Percentiles rank a stretch among this genome's conserved stretches.
Conservation (phyloP, 2,888 invertebrate species). For the Hartigia nigra region DNA sequence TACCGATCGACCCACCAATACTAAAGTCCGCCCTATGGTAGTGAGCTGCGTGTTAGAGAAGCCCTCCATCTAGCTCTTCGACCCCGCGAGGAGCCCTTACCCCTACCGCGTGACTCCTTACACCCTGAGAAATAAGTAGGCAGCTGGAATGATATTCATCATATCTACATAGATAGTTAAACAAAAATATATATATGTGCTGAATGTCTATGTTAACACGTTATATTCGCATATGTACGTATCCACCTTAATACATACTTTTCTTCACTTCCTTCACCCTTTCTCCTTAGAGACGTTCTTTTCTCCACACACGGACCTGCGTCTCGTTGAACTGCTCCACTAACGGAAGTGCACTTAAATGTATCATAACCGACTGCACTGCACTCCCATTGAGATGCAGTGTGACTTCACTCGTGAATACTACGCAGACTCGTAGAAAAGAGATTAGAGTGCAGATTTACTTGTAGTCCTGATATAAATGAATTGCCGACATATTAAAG, state of each 20-base stretch:
- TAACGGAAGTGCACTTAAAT: constrained; percentile 40
- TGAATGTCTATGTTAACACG: not conserved
- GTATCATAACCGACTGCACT: constrained; percentile 4
- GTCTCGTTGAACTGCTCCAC: constrained; percentile 29
- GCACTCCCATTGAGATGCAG: not conserved
- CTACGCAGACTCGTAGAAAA: not conserved
- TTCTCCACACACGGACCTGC: constrained; percentile 4
- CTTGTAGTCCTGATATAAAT: not conserved
- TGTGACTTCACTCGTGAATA: not conserved
- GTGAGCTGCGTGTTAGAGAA: not conserved
- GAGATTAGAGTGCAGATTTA: not conserved
- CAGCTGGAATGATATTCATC: not conserved
- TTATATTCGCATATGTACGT: not conserved
- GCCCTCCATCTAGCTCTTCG: not conserved
- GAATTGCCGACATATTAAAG: not conserved
- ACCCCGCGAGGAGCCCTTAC: constrained; percentile 8
- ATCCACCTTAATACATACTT: not conserved
- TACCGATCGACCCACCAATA: constrained; percentile 65
- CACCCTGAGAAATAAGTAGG: not conserved
- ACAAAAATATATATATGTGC: not conserved
- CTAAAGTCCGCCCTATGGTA: constrained; percentile 21
- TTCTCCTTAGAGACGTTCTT: constrained; percentile 8
- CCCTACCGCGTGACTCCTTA: constrained; percentile 12
- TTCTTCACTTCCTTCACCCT: constrained; percentile 9
- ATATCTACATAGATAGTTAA: not conserved